These are phyloP conservation scores for Pseudomyrmex dendroicus DNA, from an alignment of 1,140 invertebrate species.

Conservation along the genomic window DNA sequence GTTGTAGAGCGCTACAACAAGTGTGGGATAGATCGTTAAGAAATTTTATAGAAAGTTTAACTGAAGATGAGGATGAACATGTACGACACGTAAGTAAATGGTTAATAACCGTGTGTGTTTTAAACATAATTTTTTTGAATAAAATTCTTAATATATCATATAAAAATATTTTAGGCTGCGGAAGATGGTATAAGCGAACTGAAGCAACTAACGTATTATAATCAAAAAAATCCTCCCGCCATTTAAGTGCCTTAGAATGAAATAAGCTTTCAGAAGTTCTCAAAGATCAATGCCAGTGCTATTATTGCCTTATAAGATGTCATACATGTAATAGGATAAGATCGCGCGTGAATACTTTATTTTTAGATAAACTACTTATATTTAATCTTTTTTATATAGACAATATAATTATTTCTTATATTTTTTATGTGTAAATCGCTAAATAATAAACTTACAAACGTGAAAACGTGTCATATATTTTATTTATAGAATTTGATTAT, in stretches of 20 bases:
- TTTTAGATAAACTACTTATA: slow-evolving; percentile 9
- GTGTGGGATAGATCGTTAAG: slow-evolving; percentile 87
- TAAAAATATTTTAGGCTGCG: slow-evolving; percentile 82
- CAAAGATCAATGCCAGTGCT: not conserved
- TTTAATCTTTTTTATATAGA: slow-evolving; percentile 4
- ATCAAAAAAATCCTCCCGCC: slow-evolving; percentile 52
- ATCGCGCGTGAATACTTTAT: not conserved
- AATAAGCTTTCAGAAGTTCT: not conserved
- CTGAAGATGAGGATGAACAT: slow-evolving; percentile 84
- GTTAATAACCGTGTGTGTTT: not conserved
- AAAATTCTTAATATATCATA: not conserved
- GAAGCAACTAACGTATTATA: slow-evolving; percentile 85
- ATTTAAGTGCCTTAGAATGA: slow-evolving; percentile 24
- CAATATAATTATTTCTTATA: slow-evolving; percentile 16
- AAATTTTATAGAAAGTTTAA: slow-evolving; percentile 85
- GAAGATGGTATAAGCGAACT: slow-evolving; percentile 85
- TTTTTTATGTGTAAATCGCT: slow-evolving; percentile 20
- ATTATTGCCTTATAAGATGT: not conserved
- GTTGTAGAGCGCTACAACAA: slow-evolving; percentile 87
- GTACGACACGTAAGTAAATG: slow-evolving; percentile 84
- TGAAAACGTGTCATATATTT: not conserved
- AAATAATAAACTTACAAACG: slow-evolving; percentile 11
- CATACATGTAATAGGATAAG: not conserved
- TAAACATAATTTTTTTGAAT: not conserved
- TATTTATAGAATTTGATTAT: not conserved